Conservation (phyloP, 2,113 vertebrate genomes). For the Prunella himalayana region DNA sequence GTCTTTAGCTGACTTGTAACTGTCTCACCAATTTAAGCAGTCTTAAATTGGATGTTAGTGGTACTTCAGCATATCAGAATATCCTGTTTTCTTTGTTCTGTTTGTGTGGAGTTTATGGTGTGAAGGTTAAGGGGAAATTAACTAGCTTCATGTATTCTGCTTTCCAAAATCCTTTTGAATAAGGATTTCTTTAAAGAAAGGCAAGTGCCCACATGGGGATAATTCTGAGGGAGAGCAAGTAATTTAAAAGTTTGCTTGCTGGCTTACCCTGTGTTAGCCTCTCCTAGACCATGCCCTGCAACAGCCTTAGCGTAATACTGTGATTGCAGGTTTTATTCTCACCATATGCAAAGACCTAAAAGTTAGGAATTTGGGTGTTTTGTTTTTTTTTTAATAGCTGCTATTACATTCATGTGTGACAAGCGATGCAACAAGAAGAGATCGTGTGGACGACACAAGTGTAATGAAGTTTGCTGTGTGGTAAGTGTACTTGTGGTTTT, state of each 20-base stretch:
- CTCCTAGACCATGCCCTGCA: neutral
- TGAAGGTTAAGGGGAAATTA: neutral
- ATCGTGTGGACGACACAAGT: slow-evolving; percentile 93
- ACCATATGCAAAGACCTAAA: neutral
- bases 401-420: slow-evolving; percentile 90
- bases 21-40: neutral
- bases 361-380: neutral
- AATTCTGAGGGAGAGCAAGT: neutral
- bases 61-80: neutral
- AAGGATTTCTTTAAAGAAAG: neutral
- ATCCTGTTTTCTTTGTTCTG: neutral
- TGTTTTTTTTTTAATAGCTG: slow-evolving; percentile 61
- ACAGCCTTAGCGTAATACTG: neutral
- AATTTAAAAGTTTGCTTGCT: neutral
- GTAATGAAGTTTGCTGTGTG: slow-evolving; percentile 94
- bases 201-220: neutral
- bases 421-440: slow-evolving; percentile 93
- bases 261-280: neutral
- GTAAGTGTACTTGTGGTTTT: slow-evolving; percentile 69
- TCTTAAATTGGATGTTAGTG: neutral
- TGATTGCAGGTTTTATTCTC: neutral
- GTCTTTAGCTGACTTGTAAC: neutral
- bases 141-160: neutral
- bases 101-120: neutral
- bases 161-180: neutral